Conservation (phyloP, 2,888 invertebrate species). For the Unio pictorum region DNA sequence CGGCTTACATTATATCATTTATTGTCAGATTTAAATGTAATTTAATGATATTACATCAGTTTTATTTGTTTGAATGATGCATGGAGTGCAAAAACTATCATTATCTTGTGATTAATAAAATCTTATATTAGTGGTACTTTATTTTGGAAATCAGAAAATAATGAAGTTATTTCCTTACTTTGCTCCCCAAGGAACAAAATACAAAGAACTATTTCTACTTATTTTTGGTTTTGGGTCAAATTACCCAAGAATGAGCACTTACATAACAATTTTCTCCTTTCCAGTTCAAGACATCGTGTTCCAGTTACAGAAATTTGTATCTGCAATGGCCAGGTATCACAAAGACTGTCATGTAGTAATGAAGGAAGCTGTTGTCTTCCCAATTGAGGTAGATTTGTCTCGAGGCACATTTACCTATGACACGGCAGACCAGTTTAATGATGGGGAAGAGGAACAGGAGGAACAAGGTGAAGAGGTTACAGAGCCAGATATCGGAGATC, state of each 20-base stretch:
- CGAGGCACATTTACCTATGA: conserved; percentile 90
- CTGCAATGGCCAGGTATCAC: conserved; percentile 85
- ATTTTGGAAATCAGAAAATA: too few relatives aligned
- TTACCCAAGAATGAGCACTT: not conserved
- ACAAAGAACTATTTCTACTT: not conserved
- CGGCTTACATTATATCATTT: too few relatives aligned
- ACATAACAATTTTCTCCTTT: conserved; percentile 27
- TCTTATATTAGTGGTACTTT: too few relatives aligned
- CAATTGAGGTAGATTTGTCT: conserved; percentile 95
- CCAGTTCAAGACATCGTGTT: conserved; percentile 89
- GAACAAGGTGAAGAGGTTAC: conserved; percentile 54
- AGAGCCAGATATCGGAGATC: conserved; percentile 42
- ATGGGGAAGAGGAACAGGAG: conserved; percentile 65
- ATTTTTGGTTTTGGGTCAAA: not conserved
- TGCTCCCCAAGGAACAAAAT: not conserved
- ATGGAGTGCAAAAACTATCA: too few relatives aligned
- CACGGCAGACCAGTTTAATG: conserved; percentile 66
- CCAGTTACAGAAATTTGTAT: conserved; percentile 83
- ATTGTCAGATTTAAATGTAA: too few relatives aligned
- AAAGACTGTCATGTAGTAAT: conserved; percentile 84
- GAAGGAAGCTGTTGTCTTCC: conserved; percentile 84
- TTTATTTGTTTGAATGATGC: too few relatives aligned
- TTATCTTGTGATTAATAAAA: too few relatives aligned
- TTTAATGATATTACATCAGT: too few relatives aligned
- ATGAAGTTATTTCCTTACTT: not conserved